phyloP scores from a whole-genome alignment of 2,113 vertebrate species.

The Podarcis raffonei region DNA sequence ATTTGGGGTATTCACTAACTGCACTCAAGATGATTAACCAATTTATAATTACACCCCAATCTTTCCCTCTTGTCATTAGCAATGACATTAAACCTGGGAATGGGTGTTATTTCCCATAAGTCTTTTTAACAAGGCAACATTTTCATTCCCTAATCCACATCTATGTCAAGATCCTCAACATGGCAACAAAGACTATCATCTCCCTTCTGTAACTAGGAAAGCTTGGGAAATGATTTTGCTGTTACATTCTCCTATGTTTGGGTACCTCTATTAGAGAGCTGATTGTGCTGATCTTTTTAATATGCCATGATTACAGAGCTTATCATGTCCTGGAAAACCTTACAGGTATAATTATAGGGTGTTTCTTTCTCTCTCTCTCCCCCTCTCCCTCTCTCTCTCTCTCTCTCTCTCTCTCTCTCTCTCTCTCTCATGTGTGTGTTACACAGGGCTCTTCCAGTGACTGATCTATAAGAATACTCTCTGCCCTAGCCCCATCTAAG shows the following conservation, averaged over 20 bases:
- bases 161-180: not conserved
- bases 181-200: not conserved
- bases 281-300: not conserved
- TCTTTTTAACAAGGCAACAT: not conserved
- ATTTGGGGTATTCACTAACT: not conserved
- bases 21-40: not conserved
- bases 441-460: not conserved
- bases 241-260: not conserved
- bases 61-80: not conserved
- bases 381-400: no score
- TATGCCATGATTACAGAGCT: not conserved
- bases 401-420: not conserved
- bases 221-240: not conserved
- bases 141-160: not conserved
- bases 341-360: not conserved
- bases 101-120: no score
- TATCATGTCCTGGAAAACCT: not conserved
- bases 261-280: not conserved
- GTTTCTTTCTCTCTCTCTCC: not conserved
- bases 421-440: not conserved
- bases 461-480: not conserved
- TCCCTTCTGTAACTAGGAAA: not conserved
- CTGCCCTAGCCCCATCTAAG: not conserved
- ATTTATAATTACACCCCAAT: not conserved
- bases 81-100: not conserved